Base-by-base conservation (phyloP, 1,140 invertebrate genomes). In the Penaeus japonicus region DNA sequence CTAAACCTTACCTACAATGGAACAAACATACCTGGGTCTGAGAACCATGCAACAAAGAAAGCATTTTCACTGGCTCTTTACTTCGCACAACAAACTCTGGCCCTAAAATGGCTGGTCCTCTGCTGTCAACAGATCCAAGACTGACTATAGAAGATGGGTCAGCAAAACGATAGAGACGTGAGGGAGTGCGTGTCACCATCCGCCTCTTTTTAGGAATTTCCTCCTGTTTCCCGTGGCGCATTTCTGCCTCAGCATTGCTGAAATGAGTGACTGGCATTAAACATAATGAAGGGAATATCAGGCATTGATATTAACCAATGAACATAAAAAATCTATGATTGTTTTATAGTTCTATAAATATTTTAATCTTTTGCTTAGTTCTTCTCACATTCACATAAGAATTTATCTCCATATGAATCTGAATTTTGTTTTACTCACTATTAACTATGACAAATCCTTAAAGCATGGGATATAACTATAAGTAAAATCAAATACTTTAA, bases 51-150 rank as follows among this genome's bases (percentile, higher is more conserved):
- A 88, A 39, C 15, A 88, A n/a, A 12, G 65, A 79, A 5, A 84
- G 54, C 22, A 59, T 54, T 32, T 75, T 88, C 12, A 65, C 47
- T 18, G 80, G 80, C 35, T 88, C 70, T 78, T 88, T 88, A 32
- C 80, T 88, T 22, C 86, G 35, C 20, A 88, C 86, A 17, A 88
- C 86, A 84, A 88, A 88, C 20, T 88, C 86, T 47, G 86, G 86
- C 2, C 86, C 86, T n/a, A 88, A 20, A 39, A 88, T 86, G n/a
- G 57, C 54, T n/a, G 84, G 84, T 53, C 39, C 10, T 79, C n/a
- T 35, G 20, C 55, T 20, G 22, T 18, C 78, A 4, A n/a, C 24
- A 18, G n/a, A 20, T 12, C 78, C 65, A 18, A 18, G 30, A 10
- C 53, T 32, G 18, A 47, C 65, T 24, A n/a, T 10, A 20, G 53